A percentile compares a stretch with the other conserved stretches of the same genome.
phyloP scores from a whole-genome alignment of 2,113 vertebrate genomes.

The Suricata suricatta region DNA sequence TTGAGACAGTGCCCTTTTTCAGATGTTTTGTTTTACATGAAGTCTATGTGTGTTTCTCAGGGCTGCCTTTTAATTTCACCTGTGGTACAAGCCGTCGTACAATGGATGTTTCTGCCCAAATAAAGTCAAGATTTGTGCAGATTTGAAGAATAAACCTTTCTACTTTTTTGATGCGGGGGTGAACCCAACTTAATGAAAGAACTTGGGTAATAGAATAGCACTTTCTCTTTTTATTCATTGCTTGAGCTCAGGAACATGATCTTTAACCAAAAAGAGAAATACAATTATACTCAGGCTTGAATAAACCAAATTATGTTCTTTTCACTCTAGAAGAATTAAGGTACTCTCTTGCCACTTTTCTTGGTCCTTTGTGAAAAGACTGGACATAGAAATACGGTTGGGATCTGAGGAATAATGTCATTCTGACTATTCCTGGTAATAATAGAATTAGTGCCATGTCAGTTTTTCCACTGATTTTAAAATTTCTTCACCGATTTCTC shows the following conservation, averaged over 20 bases:
- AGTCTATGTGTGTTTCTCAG: background rate
- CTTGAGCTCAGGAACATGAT: background rate
- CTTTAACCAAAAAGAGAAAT: slow-evolving; percentile 27
- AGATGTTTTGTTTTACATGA: background rate
- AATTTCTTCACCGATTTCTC: background rate
- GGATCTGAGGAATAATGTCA: background rate
- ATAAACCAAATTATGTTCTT: slow-evolving; percentile 15
- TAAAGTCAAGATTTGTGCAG: background rate
- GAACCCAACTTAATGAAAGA: background rate
- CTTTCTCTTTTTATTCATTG: background rate
- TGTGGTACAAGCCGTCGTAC: background rate
- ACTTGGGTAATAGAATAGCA: background rate
- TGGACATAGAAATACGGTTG: background rate
- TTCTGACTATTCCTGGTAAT: background rate
- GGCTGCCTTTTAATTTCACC: background rate
- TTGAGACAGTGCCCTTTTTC: background rate
- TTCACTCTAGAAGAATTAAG: background rate
- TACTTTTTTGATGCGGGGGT: background rate
- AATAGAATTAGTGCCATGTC: background rate
- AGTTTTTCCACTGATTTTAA: background rate
- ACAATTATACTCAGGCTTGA: background rate
- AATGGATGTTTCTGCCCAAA: background rate
- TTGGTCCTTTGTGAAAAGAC: background rate
- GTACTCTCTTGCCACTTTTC: background rate
- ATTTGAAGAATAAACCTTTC: background rate